Base-by-base conservation (phyloP, 2,888 invertebrate genomes). In the Nomada goodeniana region DNA sequence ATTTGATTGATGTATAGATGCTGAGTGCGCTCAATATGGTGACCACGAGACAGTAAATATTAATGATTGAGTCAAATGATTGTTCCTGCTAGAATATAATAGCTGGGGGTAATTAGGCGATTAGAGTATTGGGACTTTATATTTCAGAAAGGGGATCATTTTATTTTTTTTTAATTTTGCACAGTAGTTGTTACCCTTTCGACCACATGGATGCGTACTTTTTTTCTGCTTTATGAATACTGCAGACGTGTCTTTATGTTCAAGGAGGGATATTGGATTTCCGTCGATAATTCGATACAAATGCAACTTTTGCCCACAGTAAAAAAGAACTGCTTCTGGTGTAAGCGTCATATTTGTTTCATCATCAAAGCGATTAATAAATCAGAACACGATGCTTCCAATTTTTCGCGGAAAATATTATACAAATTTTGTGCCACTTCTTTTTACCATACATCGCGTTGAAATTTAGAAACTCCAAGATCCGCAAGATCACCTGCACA, bases 21-120 rank as follows among this genome's bases (percentile, higher is more conserved):
- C 15, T 26, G 10, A 53, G 11, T n/a, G 10, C 44, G 59, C 42
- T 71, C 60, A 65, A 71, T 79, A 42, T 71, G 64, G 65, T 50
- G 79, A 64, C 57, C 59, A 29, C 1, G 36, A 2, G 57, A 57
- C 47, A 42, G 15, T 11, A 18, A 9, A n/a, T 10, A 29, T 29
- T 52, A 42, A 13, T 44, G 44, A 59, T 10, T 36, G 36, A 11
- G 11, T 0, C 36, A 50, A 63, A 20, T n/a, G 42, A 61, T 42
- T 18, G 55, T 44, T 20, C 53, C 42, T 18, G 11, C 20, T 13
- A 3, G 18, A 47, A 20, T 18, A 7, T 36, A 36, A 36, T 7
- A 36, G 36, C 36, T 7, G 5, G 7, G 36, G 36, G 36, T 36
- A 36, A 36, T 36, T 36, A 7, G 36, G 36, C 36, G 47, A 47